A percentile compares a stretch with the other conserved stretches of the same genome.
Evolutionary conservation across 2,113 vertebrate species (phyloP).

Genomic region (Pollimyrus isidori): DNA sequence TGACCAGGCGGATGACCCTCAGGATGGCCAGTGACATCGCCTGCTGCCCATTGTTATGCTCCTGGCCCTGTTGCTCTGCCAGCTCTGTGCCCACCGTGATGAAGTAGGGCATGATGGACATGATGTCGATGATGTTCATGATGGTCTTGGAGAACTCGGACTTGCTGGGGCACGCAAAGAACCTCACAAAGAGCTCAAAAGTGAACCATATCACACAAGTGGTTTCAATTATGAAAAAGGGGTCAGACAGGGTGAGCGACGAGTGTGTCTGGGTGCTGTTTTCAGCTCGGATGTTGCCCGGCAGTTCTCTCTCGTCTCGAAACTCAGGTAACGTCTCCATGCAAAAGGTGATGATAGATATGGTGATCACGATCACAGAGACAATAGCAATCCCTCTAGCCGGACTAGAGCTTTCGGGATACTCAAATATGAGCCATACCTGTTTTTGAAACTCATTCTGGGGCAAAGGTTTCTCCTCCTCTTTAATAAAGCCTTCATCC

Average conservation of each 20-base stretch:
- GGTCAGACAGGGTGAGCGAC: constrained; percentile 74
- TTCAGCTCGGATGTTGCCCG: constrained; percentile 46
- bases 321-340: constrained; percentile 93
- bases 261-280: constrained; percentile 58
- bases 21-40: constrained; percentile 95
- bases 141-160: constrained; percentile 84
- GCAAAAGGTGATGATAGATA: constrained; percentile 95
- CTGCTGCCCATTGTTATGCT: constrained; percentile 76
- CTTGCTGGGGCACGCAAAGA: constrained; percentile 92
- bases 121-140: constrained; percentile 95
- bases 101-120: constrained; percentile 95
- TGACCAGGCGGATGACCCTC: constrained; percentile 83
- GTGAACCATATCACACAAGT: constrained; percentile 97
- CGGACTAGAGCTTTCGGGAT: constrained; percentile 84
- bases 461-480: constrained; percentile 85
- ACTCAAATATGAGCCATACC: constrained; percentile 97
- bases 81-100: constrained; percentile 91
- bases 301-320: constrained; percentile 79
- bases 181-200: constrained; percentile 88
- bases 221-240: constrained; percentile 94
- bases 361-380: constrained; percentile 88
- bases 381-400: constrained; percentile 89
- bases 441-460: constrained; percentile 85
- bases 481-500: constrained; percentile 88
- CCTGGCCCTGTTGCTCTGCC: constrained; percentile 72